Evolutionary conservation across 2,888 invertebrate genomes (phyloP).

Genomic region (Flexamia atlantica): DNA sequence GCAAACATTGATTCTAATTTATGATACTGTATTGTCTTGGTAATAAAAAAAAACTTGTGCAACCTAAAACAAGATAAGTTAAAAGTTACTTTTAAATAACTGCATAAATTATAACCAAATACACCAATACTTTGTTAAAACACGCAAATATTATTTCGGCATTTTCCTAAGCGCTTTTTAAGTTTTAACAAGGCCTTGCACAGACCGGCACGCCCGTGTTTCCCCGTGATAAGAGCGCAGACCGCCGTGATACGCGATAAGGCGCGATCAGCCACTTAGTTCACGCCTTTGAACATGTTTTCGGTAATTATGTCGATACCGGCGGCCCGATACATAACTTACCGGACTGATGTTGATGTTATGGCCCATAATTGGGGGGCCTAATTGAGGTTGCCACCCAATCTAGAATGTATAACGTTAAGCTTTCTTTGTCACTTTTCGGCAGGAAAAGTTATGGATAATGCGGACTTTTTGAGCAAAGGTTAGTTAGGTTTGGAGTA

Average conservation of each 20-base stretch:
- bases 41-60: too few relatives aligned
- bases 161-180: conserved; percentile 18
- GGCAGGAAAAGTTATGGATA: too few relatives aligned
- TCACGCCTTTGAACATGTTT: conserved; percentile 34
- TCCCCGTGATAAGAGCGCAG: neutral
- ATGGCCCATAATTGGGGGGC: neutral
- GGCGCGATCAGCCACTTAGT: conserved; percentile 51
- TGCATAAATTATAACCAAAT: too few relatives aligned
- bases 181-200: conserved; percentile 19
- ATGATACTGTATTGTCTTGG: too few relatives aligned
- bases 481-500: too few relatives aligned
- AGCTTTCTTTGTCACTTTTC: neutral
- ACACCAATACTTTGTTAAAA: too few relatives aligned
- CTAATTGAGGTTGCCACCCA: conserved; percentile 30
- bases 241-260: too few relatives aligned
- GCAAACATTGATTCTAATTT: too few relatives aligned
- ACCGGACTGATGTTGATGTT: neutral
- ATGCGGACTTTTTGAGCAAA: too few relatives aligned
- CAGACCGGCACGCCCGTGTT: neutral
- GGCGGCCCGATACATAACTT: conserved; percentile 34
- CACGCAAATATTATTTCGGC: conserved; percentile 1
- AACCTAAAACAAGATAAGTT: too few relatives aligned
- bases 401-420: neutral
- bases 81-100: too few relatives aligned
- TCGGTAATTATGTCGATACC: conserved; percentile 42